Base-by-base conservation (phyloP, 2,888 invertebrate species). In the Synergus umbraculus region DNA sequence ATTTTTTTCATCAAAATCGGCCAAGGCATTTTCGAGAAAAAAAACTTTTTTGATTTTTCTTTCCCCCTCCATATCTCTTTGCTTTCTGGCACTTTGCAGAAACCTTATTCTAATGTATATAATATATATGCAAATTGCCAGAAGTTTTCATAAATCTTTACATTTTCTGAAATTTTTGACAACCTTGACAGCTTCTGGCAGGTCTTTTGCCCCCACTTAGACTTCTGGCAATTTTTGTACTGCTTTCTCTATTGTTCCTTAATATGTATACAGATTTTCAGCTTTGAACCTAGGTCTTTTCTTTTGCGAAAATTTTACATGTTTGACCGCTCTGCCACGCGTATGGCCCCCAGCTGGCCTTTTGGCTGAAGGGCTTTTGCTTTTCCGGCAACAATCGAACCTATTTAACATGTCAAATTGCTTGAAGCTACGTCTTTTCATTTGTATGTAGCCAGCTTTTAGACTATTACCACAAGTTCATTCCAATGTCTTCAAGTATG, bases 81-180 rank as follows among this genome's bases (percentile, higher is more conserved):
- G n/a, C n/a, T n/a, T n/a, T n/a, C n/a, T n/a, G n/a, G n/a, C 1
- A 49, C 5, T 49, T 49, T 49, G 15, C 49, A 49, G 1, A 15
- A 15, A 49, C 49, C 2, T 15, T 49, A 15, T 49, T 49, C 49
- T 49, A 15, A 0, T 9, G 1, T 49, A 15, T 15, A 80, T 37
- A 79, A 65, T 77, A 63, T 22, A 79, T 44, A 49, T 76, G 22
- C 49, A 77, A 79, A 79, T 66, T 79, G 41, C 49, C 67, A 79
- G 54, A 77, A 77, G 58, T 77, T 22, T 77, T 54, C 65, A 41
- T 79, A 4, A 9, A 77, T 2, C 65, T 77, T 29, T 79, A 5
- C 65, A 77, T 60, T 65, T 76, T 66, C 66, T 37, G 41, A 65
- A 12, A 79, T 54, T 66, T 79, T 79, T 79, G 1, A 8, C 78